Evolutionary conservation across 2,888 invertebrate genomes (phyloP).

Genomic region (Adelphocoris suturalis): DNA sequence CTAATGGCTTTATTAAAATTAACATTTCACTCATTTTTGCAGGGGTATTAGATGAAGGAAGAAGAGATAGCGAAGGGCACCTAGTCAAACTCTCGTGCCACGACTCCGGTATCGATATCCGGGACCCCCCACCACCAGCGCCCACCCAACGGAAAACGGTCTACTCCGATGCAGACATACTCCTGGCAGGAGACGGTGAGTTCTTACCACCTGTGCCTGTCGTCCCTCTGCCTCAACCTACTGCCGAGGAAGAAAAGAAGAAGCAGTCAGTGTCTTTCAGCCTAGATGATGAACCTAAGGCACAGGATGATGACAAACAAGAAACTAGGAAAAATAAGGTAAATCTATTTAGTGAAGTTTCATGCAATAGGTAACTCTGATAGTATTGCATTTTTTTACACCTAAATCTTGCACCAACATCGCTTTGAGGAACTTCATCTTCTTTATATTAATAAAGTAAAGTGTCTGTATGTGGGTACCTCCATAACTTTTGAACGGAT

Average conservation of each 20-base stretch:
- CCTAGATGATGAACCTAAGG: constrained; percentile 79
- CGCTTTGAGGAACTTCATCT: too few relatives aligned
- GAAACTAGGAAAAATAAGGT: constrained; percentile 77
- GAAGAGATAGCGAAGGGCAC: constrained; percentile 79
- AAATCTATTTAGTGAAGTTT: neutral
- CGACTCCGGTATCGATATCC: constrained; percentile 93
- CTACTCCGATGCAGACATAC: constrained; percentile 91
- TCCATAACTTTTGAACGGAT: too few relatives aligned
- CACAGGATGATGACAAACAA: constrained; percentile 81
- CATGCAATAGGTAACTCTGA: too few relatives aligned
- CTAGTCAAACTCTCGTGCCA: constrained; percentile 91
- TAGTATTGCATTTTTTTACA: too few relatives aligned
- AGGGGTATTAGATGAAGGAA: constrained; percentile 77
- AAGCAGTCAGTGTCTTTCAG: constrained; percentile 87
- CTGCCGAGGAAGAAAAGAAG: constrained; percentile 82
- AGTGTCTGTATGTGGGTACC: too few relatives aligned
- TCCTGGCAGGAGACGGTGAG: constrained; percentile 85
- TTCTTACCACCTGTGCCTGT: constrained; percentile 93
- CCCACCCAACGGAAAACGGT: constrained; percentile 80
- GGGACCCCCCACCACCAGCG: constrained; percentile 83
- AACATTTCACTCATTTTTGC: neutral
- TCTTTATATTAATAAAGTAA: too few relatives aligned
- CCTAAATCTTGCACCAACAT: too few relatives aligned
- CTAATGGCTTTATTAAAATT: too few relatives aligned
- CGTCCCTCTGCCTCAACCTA: constrained; percentile 83